Evolutionary conservation across 37 sponge, comb jelly and placozoan species (phyloP).

Genomic region (Geodia barretti): DNA sequence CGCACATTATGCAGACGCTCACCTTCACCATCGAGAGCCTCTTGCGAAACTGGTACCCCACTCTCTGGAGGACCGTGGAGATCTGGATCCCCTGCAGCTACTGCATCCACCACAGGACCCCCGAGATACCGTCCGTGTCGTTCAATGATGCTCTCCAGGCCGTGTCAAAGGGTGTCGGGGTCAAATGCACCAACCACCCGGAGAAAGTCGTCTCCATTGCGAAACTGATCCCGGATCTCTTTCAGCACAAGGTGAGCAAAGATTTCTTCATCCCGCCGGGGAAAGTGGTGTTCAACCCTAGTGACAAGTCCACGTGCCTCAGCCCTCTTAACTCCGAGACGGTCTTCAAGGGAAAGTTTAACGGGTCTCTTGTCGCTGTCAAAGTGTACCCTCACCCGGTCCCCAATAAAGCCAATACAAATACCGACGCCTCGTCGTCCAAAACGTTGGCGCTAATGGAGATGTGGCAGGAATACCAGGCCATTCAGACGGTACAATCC

Average conservation of each 20-base stretch:
- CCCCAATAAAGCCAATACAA: not conserved
- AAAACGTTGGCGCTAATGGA: conserved; percentile 1
- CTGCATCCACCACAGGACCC: conserved; percentile 12
- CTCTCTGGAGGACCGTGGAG: conserved; percentile 42
- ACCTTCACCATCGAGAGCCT: conserved; percentile 45
- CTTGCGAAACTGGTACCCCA: conserved; percentile 73
- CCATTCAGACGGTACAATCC: conserved; percentile 4
- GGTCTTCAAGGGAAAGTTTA: conserved; percentile 47
- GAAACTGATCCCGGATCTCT: conserved; percentile 47
- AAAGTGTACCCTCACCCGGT: conserved; percentile 49
- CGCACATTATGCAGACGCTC: conserved; percentile 40
- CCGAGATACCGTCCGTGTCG: conserved; percentile 24
- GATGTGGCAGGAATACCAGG: conserved; percentile 39
- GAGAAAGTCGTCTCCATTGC: conserved; percentile 36
- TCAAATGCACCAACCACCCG: conserved; percentile 37
- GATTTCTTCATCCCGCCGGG: conserved; percentile 47
- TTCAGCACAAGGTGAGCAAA: conserved; percentile 22
- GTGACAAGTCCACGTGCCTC: conserved; percentile 55
- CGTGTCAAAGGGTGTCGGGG: conserved; percentile 27
- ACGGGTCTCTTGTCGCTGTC: conserved; percentile 25
- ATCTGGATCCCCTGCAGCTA: conserved; percentile 54
- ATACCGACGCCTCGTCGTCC: not conserved
- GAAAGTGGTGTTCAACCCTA: conserved; percentile 24
- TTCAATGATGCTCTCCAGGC: conserved; percentile 37
- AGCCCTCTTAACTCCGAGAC: conserved; percentile 43